A percentile compares a stretch with the other conserved stretches of the same genome.
These are phyloP conservation scores for Pithys albifrons DNA, from an alignment of 2,113 vertebrate genomes.

Conservation along the genomic window DNA sequence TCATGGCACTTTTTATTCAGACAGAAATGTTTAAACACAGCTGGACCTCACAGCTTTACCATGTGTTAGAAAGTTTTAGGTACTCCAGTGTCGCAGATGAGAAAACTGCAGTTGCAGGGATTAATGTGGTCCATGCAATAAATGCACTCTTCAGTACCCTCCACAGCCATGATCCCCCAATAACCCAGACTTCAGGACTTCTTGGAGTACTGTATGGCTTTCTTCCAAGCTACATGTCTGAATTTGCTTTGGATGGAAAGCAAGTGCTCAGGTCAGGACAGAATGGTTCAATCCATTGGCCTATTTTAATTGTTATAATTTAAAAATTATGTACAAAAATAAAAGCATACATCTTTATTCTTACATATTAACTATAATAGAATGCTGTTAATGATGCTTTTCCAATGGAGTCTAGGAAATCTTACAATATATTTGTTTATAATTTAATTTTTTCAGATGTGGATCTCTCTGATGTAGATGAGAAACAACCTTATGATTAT, in stretches of 20 bases:
- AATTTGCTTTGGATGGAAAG: background rate
- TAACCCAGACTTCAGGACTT: background rate
- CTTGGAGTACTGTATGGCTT: background rate
- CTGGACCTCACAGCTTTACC: background rate
- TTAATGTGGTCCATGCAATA: background rate
- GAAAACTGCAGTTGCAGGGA: background rate
- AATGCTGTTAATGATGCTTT: background rate
- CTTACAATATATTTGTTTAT: background rate
- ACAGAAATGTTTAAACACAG: background rate
- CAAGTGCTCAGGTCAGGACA: background rate
- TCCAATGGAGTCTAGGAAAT: background rate
- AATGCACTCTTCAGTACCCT: background rate
- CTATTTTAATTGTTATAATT: background rate
- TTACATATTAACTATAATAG: background rate
- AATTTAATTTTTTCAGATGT: constrained; percentile 75
- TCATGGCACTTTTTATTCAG: background rate
- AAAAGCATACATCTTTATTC: background rate
- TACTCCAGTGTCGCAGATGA: background rate
- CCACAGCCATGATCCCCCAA: background rate
- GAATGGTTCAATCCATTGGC: background rate
- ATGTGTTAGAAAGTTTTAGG: background rate
- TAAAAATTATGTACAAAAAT: background rate
- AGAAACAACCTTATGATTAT: constrained; percentile 88
- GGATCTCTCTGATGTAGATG: constrained; percentile 82
- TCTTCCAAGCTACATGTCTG: background rate